These are phyloP conservation scores for Anagrus nilaparvatae DNA, from an alignment of 1,140 invertebrate genomes.

Conservation along the genomic window DNA sequence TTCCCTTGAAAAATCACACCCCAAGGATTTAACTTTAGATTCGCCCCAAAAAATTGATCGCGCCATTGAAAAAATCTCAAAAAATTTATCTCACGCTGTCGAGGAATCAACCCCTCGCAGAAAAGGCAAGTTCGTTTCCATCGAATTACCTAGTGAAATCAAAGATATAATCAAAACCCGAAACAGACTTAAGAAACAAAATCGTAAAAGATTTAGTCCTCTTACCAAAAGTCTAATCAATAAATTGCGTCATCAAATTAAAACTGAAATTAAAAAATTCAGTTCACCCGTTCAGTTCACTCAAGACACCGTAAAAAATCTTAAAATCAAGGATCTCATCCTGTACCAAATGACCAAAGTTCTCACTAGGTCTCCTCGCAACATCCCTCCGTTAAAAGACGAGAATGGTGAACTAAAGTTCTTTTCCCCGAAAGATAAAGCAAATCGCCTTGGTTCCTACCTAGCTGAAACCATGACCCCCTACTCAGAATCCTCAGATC, in stretches of 20 bases:
- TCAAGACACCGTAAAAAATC: not conserved
- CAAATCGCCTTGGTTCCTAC: too few relatives aligned
- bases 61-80: not conserved
- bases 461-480: conserved; percentile 4
- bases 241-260: not conserved
- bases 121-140: not conserved
- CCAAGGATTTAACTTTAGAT: not conserved
- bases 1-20: not conserved
- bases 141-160: conserved; percentile 1
- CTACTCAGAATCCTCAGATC: too few relatives aligned
- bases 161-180: not conserved
- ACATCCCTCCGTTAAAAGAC: not conserved
- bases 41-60: not conserved
- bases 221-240: conserved; percentile 1
- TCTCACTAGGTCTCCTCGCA: not conserved
- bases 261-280: not conserved
- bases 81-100: conserved; percentile 1
- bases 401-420: not conserved
- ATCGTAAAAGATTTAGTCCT: not conserved
- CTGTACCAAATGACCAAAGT: conserved; percentile 7
- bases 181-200: conserved; percentile 1
- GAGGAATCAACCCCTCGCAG: not conserved
- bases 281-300: not conserved
- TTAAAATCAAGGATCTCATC: conserved; percentile 8
- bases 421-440: conserved; percentile 4